phyloP scores from a whole-genome alignment of 2,113 vertebrate genomes.

The Passer domesticus region DNA sequence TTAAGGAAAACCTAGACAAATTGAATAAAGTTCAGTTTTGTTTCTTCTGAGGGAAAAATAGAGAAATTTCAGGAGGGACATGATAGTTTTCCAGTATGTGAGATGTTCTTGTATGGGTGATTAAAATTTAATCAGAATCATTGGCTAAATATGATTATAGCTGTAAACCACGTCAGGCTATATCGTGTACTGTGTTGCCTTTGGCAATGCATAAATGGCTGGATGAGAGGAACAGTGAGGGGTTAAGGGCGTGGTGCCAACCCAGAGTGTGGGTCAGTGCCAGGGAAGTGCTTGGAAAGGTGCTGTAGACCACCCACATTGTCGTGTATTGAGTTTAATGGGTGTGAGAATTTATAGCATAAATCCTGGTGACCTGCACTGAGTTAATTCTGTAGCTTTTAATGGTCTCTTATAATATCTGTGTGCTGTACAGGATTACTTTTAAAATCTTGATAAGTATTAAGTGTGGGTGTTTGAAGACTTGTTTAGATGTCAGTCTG shows the following conservation, averaged over 20 bases:
- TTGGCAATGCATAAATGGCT: neutral
- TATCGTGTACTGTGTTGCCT: constrained; percentile 19
- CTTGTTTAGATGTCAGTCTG: neutral
- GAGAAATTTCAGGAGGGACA: neutral
- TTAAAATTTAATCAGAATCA: neutral
- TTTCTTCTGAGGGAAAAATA: neutral
- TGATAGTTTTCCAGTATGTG: neutral
- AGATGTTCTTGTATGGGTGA: neutral
- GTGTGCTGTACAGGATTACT: neutral
- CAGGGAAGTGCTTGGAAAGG: neutral
- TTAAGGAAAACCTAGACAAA: neutral
- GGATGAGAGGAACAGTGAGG: neutral
- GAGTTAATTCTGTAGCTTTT: neutral
- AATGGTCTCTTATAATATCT: neutral
- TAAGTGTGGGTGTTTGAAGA: neutral
- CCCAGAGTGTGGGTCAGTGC: neutral
- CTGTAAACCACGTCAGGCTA: neutral
- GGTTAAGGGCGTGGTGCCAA: constrained; percentile 4
- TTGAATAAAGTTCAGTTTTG: neutral
- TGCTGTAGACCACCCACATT: constrained; percentile 6
- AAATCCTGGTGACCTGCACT: neutral
- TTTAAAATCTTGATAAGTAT: neutral
- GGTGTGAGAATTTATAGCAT: neutral
- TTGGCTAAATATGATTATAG: neutral
- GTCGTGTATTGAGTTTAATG: neutral